Base-by-base conservation (phyloP, 2,888 invertebrate species). In the Polietes domitor region DNA sequence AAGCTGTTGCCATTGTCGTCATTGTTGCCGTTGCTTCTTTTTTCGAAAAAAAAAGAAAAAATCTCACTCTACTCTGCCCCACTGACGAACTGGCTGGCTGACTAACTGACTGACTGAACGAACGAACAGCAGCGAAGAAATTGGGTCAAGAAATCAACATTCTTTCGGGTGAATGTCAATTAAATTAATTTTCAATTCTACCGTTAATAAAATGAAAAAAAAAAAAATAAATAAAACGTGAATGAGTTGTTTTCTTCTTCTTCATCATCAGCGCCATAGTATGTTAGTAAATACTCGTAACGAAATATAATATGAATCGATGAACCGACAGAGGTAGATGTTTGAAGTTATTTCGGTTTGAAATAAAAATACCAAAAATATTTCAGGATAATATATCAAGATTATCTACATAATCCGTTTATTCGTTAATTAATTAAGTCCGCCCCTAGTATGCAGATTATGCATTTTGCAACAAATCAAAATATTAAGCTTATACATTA, bases 131-230 rank as follows among this genome's bases (percentile, higher is more conserved):
- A 17, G 61, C n/a, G 63, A 53, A 24, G 55, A 76, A 84, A 84
- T 82, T 84, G 28, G 84, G 84, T 84, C 84, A 82, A 82, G 10
- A 76, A 77, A 43, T 84, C 78, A 72, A 82, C 81, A 84, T 84
- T 84, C 82, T 81, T 84, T 81, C 68, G 43, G 83, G 81, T 76
- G 83, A 81, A 76, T 84, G 81, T 78, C 83, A 84, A 82, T 82
- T 82, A 72, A 84, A 75, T 84, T 78, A 72, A 82, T 82, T 78
- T 81, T 70, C 24, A 76, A 76, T 73, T 79, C 73, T 55, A 70
- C 82, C 73, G 78, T 84, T 84, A 78, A 76, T 19, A 61, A 73
- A 41, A 58, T 4, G 37, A 37, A 37, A 37, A 7, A 1, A 37
- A 37, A 37, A 37, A 37, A 37, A 37, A 55, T 0, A 58, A 15